Base-by-base conservation (phyloP, 2,797 vertebrate species). In the Siniperca undulata region DNA sequence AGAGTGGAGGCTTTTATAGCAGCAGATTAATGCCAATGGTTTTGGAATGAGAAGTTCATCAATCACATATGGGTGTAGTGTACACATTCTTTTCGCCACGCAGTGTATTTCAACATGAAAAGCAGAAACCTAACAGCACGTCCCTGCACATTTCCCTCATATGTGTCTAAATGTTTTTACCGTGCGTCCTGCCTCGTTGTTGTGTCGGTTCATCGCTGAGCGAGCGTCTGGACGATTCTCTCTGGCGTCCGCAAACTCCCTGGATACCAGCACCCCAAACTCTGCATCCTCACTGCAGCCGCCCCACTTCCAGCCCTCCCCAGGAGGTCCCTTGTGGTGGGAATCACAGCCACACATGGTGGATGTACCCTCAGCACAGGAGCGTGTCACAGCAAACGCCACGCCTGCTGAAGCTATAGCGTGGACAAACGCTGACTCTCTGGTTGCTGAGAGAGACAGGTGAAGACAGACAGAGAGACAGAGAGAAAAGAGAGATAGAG, bases 221-320 rank as follows among this genome's bases (percentile, higher is more conserved):
- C 98, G 98, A 2, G 98, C 98, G 0, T 99, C 98, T 0, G 98
- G 98, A 0, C 98, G 92, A 95, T 99, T 99, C 91, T 99, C 98
- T 20, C 98, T 94, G 8, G 98, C 98, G 0, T 99, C 98, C 0
- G 98, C 98, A 12, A 99, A 99, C 91, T 99, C 98, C 59, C 98
- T 95, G 44, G 98, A 99, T 84, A 99, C 98, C 95, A 97, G 97
- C 82, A 97, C 97, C 3, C 98, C 98, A 2, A 99, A 99, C 84
- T 99, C 98, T 3, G 98, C 97, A 2, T 99, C 98, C 90, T 99
- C 98, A 0, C 98, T 99, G 96, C 98, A 99, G 91, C 98, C 98
- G 0, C 98, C 98, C 98, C 98, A 99, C 89, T 99, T 99, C 98
- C 98, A 99, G 88, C 98, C 98, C 84, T 99, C 98, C 0, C 98